Conservation (phyloP, 1,140 invertebrate genomes). For the Lepidurus packardi region DNA sequence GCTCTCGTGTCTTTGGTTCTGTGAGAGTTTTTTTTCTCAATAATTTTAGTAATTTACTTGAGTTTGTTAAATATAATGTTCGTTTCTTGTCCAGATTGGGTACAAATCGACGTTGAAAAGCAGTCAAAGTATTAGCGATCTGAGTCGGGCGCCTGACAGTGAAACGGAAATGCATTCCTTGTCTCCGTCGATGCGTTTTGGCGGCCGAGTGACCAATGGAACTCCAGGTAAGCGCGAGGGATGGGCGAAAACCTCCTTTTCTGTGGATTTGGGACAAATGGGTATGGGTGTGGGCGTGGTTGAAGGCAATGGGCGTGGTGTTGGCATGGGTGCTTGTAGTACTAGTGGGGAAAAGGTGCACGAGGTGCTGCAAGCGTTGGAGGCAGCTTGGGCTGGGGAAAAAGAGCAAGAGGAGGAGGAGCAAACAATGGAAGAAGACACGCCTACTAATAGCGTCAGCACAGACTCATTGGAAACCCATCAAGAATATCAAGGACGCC, state of each 20-base stretch:
- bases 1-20: too few relatives aligned
- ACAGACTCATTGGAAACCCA: constrained; percentile 4
- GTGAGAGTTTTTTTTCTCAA: too few relatives aligned
- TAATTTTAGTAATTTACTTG: too few relatives aligned
- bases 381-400: neutral
- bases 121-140: constrained; percentile 73
- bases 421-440: constrained; percentile 26
- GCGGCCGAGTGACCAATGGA: constrained; percentile 22
- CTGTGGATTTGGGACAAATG: neutral
- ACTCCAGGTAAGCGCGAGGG: constrained; percentile 30
- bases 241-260: neutral
- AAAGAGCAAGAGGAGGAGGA: constrained; percentile 10
- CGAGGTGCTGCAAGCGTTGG: neutral
- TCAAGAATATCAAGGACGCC: neutral
- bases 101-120: constrained; percentile 59
- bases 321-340: constrained; percentile 16
- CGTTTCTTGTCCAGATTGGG: constrained; percentile 35
- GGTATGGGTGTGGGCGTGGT: neutral
- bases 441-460: constrained; percentile 1
- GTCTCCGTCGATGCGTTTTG: constrained; percentile 2
- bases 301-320: neutral
- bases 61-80: too few relatives aligned
- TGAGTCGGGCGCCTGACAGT: constrained; percentile 45
- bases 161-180: constrained; percentile 11
- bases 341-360: neutral